Evolutionary conservation across 1,140 invertebrate species (phyloP).

Genomic region (Battus philenor): DNA sequence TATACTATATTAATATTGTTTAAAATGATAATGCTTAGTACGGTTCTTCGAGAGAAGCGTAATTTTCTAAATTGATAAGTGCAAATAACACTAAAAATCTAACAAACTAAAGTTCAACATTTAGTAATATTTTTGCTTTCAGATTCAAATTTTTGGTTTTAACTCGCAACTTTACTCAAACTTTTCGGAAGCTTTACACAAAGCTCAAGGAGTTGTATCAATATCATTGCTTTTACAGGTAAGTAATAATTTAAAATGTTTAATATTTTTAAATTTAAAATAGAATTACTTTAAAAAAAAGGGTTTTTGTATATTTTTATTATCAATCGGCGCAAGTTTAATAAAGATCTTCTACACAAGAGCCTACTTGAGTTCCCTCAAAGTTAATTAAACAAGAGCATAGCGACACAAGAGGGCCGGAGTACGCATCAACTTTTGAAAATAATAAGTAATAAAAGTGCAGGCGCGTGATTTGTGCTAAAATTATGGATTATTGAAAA

Average conservation of each 20-base stretch:
- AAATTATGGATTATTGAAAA: slow-evolving; percentile 20
- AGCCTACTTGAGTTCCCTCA: too few species aligned
- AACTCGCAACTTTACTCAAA: slow-evolving; percentile 95
- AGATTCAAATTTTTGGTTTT: slow-evolving; percentile 96
- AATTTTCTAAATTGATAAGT: too few species aligned
- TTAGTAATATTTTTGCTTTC: slow-evolving; percentile 67
- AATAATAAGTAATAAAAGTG: slow-evolving; percentile 13
- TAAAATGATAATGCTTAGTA: too few species aligned
- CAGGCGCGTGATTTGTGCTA: slow-evolving; percentile 11
- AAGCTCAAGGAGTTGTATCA: slow-evolving; percentile 92
- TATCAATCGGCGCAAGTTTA: neutral
- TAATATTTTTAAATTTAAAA: too few species aligned
- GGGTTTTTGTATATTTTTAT: too few species aligned
- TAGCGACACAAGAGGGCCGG: neutral
- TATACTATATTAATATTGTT: too few species aligned
- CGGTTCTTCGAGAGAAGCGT: too few species aligned
- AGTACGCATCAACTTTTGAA: neutral
- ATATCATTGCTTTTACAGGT: slow-evolving; percentile 93
- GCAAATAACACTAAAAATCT: too few species aligned
- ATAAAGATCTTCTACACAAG: neutral
- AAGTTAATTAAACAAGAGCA: too few species aligned
- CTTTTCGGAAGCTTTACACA: slow-evolving; percentile 91
- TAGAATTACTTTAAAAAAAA: too few species aligned
- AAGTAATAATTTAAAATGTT: too few species aligned
- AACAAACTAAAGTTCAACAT: too few species aligned